phyloP scores from a whole-genome alignment of 2,888 invertebrate species.

The Chymomyza amoena region DNA sequence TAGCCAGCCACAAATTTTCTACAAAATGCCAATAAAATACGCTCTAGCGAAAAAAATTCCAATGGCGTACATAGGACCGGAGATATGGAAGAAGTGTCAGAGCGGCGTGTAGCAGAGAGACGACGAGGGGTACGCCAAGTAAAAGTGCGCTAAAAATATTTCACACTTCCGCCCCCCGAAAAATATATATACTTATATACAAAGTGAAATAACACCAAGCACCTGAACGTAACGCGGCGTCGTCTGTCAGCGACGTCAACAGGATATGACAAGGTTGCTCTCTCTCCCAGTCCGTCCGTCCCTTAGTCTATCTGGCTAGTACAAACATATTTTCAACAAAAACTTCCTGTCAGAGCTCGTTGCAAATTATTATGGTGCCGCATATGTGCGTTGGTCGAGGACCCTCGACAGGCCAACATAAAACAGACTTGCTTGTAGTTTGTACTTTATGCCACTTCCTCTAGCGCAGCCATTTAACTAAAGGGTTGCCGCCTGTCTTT shows the following conservation, averaged over 20 bases:
- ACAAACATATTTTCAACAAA: constrained; percentile 37
- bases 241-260: constrained; percentile 55
- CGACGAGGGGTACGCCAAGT: constrained; percentile 2
- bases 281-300: not conserved
- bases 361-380: constrained; percentile 44
- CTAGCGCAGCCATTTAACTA: not conserved
- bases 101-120: not conserved
- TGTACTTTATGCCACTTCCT: not conserved
- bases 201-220: constrained; percentile 33
- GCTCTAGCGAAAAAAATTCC: constrained; percentile 69
- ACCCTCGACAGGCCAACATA: constrained; percentile 37
- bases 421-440: constrained; percentile 28
- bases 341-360: constrained; percentile 54
- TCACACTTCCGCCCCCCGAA: constrained; percentile 58
- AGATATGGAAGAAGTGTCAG: constrained; percentile 23
- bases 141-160: constrained; percentile 54
- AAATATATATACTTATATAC: not conserved
- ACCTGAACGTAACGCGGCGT: constrained; percentile 21
- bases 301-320: constrained; percentile 23
- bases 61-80: constrained; percentile 48
- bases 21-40: constrained; percentile 70
- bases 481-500: constrained; percentile 6
- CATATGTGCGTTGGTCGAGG: constrained; percentile 25
- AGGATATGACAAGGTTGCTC: constrained; percentile 62
- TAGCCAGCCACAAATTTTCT: constrained; percentile 60